Evolutionary conservation across 2,113 vertebrate species (phyloP).

Genomic region (Pleuronectes platessa): DNA sequence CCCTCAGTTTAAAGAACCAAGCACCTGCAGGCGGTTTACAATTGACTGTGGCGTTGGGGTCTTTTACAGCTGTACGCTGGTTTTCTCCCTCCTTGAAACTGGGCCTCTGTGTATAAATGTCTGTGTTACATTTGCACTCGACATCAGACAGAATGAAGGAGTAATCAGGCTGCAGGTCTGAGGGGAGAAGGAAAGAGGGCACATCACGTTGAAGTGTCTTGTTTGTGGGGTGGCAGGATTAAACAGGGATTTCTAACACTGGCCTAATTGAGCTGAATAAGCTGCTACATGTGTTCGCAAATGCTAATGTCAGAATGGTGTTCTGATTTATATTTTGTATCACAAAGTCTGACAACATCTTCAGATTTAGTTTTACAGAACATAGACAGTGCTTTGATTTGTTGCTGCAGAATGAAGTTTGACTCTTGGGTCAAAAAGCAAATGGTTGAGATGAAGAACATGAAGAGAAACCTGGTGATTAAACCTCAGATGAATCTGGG

Average conservation of each 20-base stretch:
- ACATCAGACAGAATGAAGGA: background rate
- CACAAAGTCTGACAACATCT: too few species aligned
- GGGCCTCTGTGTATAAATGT: background rate
- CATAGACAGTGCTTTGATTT: too few species aligned
- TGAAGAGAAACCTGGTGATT: too few species aligned
- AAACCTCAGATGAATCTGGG: too few species aligned
- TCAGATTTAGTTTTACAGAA: too few species aligned
- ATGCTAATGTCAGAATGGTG: background rate
- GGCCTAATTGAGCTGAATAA: background rate
- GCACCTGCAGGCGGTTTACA: background rate
- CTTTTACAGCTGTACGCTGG: background rate
- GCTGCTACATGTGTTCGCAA: background rate
- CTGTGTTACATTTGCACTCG: background rate
- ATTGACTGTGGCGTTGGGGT: background rate
- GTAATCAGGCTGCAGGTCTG: background rate
- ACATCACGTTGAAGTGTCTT: background rate
- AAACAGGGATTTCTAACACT: background rate
- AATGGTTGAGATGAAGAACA: too few species aligned
- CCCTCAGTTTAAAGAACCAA: background rate
- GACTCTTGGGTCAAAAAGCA: too few species aligned
- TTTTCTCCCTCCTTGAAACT: background rate
- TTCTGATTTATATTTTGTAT: too few species aligned
- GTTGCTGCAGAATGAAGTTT: too few species aligned
- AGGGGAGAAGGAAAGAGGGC: background rate
- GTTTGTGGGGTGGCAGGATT: background rate